Percentiles rank a stretch among this genome's conserved stretches.
These are phyloP conservation scores for Corythaixoides concolor DNA, from an alignment of 2,113 vertebrate genomes.

Conservation along the genomic window DNA sequence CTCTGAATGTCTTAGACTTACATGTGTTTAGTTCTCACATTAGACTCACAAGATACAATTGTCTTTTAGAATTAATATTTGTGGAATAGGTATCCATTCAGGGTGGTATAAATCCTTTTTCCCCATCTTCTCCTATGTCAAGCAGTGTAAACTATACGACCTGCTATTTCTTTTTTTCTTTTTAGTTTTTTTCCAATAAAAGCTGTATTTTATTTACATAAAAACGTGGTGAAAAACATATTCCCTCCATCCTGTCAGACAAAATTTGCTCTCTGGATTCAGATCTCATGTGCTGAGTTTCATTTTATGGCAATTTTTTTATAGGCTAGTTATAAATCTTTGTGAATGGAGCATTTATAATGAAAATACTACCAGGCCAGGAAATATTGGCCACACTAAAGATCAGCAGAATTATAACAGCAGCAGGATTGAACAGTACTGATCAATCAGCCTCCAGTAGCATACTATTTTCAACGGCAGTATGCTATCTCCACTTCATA, in stretches of 20 bases:
- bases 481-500: neutral
- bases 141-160: neutral
- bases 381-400: neutral
- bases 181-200: neutral
- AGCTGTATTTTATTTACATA: neutral
- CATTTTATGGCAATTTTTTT: conserved; percentile 7
- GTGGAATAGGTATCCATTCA: neutral
- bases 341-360: conserved; percentile 17
- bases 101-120: neutral
- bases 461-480: neutral
- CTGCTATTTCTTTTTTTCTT: neutral
- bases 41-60: neutral
- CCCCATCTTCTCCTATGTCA: neutral
- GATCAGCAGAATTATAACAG: neutral
- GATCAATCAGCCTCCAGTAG: neutral
- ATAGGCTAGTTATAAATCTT: neutral
- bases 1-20: neutral
- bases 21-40: neutral
- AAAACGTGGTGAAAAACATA: neutral
- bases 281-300: neutral
- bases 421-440: neutral
- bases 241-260: neutral
- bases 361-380: neutral
- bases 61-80: neutral
- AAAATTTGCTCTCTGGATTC: neutral